Base-by-base conservation (phyloP, 2,888 invertebrate genomes). In the Latheticus oryzae region DNA sequence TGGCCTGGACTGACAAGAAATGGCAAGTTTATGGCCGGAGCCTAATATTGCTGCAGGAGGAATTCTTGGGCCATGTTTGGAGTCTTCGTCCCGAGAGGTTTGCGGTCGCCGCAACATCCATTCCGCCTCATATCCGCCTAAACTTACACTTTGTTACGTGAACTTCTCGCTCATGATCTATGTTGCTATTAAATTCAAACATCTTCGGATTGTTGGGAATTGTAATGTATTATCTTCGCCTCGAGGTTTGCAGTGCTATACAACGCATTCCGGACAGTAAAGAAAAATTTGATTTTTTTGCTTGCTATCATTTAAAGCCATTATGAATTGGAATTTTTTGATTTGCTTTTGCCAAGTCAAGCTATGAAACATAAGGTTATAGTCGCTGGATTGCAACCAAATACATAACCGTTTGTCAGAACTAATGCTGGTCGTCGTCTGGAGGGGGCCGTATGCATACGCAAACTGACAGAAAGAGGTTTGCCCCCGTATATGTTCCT, bases 151-250 rank as follows among this genome's bases (percentile, higher is more conserved):
- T 74, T 74, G 74, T 75, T 75, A 76, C 73, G 75, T 75, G 73
- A 77, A 77, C 70, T 77, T 76, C 71, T 72, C 73, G 72, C 72
- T 72, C 77, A 78, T 78, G 78, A 78, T 78, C 75, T 78, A 78
- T 77, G 77, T 76, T 68, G 76, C 78, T 77, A 78, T 78, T 78
- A 78, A 78, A 77, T 78, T 77, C 76, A 76, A 78, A 77, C 78
- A 77, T 78, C 77, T 77, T 77, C 73, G 77, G 75, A 78, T 78
- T 78, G 78, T 77, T 77, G 74, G 73, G 74, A 78, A 78, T 77
- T 78, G 76, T 74, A 76, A 78, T 78, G 76, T 76, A 78, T 78
- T 76, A 75, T 76, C 75, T 75, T 72, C 69, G 74, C 76, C 67
- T 61, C 64, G 63, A 68, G 71, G 66, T 65, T 63, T 67, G 64